Conservation (phyloP, 2,113 vertebrate species). For the Elgaria multicarinata region DNA sequence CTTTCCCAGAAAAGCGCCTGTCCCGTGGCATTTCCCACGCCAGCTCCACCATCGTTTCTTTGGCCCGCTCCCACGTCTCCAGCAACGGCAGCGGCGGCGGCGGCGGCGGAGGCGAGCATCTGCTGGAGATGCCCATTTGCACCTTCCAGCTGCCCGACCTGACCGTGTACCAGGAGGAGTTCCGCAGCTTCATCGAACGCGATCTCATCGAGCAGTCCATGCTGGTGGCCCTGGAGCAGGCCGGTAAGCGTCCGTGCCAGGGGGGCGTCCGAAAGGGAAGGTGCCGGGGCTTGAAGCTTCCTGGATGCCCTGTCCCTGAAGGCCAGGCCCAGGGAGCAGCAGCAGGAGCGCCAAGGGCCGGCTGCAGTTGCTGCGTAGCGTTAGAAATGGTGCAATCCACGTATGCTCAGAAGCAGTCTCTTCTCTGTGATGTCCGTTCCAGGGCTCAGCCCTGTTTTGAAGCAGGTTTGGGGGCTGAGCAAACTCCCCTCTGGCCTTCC, state of each 20-base stretch:
- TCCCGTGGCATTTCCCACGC: conserved; percentile 94
- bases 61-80: conserved; percentile 93
- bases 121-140: conserved; percentile 94
- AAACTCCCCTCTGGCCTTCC: neutral
- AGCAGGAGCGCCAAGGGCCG: neutral
- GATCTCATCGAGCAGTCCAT: conserved; percentile 98
- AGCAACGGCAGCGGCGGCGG: conserved; percentile 84
- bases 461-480: neutral
- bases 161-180: conserved; percentile 92
- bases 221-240: conserved; percentile 96
- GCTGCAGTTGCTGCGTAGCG: neutral
- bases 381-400: too few species aligned
- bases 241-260: conserved; percentile 77
- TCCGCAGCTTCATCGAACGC: conserved; percentile 93
- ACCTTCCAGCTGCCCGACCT: conserved; percentile 98
- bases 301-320: neutral
- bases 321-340: neutral
- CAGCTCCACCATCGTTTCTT: conserved; percentile 93
- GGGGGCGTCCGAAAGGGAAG: too few species aligned
- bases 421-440: too few species aligned
- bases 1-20: conserved; percentile 87
- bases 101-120: conserved; percentile 82
- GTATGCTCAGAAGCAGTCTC: neutral
- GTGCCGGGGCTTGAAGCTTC: too few species aligned
- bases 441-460: neutral